A percentile compares a stretch with the other conserved stretches of the same genome.
Evolutionary conservation across 2,888 invertebrate species (phyloP).

Genomic region (Platynereis dumerilii): DNA sequence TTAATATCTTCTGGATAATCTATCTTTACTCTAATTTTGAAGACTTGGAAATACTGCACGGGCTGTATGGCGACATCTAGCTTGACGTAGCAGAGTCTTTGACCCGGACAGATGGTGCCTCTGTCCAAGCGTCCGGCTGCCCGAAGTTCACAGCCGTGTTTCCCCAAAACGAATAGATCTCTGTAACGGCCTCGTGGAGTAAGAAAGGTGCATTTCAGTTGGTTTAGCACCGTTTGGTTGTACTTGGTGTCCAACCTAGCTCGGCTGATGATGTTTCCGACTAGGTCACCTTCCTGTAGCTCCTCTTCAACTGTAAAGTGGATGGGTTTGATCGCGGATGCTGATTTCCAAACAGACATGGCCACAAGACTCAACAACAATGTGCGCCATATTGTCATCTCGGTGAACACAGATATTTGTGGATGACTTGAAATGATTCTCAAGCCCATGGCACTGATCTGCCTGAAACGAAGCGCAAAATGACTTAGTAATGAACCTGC

Average conservation of each 20-base stretch:
- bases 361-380: too few relatives aligned
- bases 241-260: slow-evolving; percentile 15
- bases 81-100: slow-evolving; percentile 16
- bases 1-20: slow-evolving; percentile 96
- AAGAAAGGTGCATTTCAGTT: slow-evolving; percentile 23
- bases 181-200: slow-evolving; percentile 13
- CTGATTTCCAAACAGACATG: too few relatives aligned
- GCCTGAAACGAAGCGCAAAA: too few relatives aligned
- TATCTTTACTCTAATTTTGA: slow-evolving; percentile 79
- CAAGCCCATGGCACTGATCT: too few relatives aligned
- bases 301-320: slow-evolving; percentile 25
- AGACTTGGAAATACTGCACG: slow-evolving; percentile 21
- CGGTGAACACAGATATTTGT: too few relatives aligned
- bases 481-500: too few relatives aligned
- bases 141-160: slow-evolving; percentile 13
- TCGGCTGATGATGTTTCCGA: slow-evolving; percentile 26
- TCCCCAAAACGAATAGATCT: slow-evolving; percentile 15
- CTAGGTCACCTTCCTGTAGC: slow-evolving; percentile 2
- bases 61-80: slow-evolving; percentile 19
- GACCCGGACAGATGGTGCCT: slow-evolving; percentile 22
- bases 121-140: slow-evolving; percentile 24
- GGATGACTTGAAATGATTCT: too few relatives aligned
- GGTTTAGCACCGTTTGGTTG: slow-evolving; percentile 10
- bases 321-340: background rate
- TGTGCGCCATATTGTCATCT: too few relatives aligned